Evolutionary conservation across 1,140 invertebrate species (phyloP).

Genomic region (Elysia chlorotica): DNA sequence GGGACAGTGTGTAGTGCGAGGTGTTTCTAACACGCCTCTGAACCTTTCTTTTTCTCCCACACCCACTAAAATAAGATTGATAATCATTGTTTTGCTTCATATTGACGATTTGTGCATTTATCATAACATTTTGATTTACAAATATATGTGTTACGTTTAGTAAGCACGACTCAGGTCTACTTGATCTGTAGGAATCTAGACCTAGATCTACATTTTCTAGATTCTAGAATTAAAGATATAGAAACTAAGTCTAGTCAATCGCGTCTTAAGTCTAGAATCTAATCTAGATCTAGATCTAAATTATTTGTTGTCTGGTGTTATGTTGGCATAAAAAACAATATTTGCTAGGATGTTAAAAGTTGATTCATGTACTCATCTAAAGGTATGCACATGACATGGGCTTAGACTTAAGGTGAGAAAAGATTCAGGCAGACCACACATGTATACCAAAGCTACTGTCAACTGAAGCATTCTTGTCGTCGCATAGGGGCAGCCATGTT

Average conservation of each 20-base stretch:
- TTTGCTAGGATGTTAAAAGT: not conserved
- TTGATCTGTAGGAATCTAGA: not conserved
- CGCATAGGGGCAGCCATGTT: no score
- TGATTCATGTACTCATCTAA: not conserved
- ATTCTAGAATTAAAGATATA: not conserved
- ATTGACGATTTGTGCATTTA: not conserved
- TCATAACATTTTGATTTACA: not conserved
- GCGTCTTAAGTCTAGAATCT: not conserved
- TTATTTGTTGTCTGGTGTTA: no score
- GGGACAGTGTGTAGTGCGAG: no score
- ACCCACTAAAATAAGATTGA: no score
- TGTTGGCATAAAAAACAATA: not conserved
- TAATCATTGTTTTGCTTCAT: not conserved
- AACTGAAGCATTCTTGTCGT: not conserved
- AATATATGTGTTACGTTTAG: not conserved
- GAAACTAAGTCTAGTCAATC: not conserved
- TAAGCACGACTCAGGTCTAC: not conserved
- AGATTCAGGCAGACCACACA: not conserved
- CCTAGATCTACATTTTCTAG: not conserved
- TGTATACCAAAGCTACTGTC: not conserved
- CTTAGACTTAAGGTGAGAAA: not conserved
- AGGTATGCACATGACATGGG: no score
- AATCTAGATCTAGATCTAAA: not conserved
- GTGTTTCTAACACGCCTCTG: no score
- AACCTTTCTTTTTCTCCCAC: not conserved